Evolutionary conservation across 2,888 invertebrate genomes (phyloP), one percentile per base, ranked within the genome.

Genomic region (Drosophila affinis): DNA sequence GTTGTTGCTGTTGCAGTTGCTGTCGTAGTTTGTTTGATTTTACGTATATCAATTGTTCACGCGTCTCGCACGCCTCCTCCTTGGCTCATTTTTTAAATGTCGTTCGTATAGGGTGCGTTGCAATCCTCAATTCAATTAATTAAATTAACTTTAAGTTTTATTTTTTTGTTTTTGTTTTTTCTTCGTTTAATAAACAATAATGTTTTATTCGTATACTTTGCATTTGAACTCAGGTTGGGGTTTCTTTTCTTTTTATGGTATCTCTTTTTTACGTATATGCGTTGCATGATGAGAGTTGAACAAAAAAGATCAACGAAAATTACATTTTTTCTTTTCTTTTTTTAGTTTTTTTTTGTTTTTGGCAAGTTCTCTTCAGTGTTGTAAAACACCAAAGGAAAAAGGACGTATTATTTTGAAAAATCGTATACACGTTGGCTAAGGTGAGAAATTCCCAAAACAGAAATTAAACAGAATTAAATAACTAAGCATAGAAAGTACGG

Each of bases 181-280:
- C 61, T 73, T 68, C 49, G 49, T 55, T 51, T 64, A 75, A 64
- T 80, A 81, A 85, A 87, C 87, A 89, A 88, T 88, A 82, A 88
- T 77, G 78, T 82, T 82, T 87, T 87, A 83, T 90, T 92, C 92
- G 92, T 92, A 92, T 92, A 92, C 92, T 91, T 91, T 91, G 90
- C 88, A 92, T 92, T 92, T 92, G 92, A 92, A 92, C 92, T 92
- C 89, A 92, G 90, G 91, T 91, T 92, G 89, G 88, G 90, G 76
- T 81, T 62, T 72, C 71, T 62, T 60, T 59, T 79, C 54, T 18
- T 18, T 18, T 18, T 18, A 18, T 70, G 78, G 73, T 75, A 77
- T 72, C 74, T 73, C 77, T 68, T 68, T 80, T 74, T 89, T 89
- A 86, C 88, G 87, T 87, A 88, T 87, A 79, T 87, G 82, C 85